Evolutionary conservation across 2,888 invertebrate species (phyloP).

Genomic region (Argynnis bischoffii): DNA sequence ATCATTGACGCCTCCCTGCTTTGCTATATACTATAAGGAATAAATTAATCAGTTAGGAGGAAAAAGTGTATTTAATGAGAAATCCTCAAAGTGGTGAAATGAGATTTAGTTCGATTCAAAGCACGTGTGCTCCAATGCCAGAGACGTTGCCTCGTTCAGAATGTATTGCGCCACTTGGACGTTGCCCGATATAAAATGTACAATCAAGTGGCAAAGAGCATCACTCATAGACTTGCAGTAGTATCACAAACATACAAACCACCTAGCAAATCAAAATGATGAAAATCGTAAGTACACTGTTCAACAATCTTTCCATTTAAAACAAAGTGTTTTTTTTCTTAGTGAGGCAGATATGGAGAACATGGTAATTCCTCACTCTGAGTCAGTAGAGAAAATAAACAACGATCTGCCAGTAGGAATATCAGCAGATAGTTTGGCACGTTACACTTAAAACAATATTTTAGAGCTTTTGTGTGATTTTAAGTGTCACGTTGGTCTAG

Average conservation of each 20-base stretch:
- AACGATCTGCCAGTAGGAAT: too few species aligned
- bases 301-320: not conserved
- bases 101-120: conserved; percentile 53
- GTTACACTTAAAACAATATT: too few species aligned
- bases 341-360: too few species aligned
- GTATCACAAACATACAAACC: conserved; percentile 50
- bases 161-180: conserved; percentile 55
- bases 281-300: conserved; percentile 65
- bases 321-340: not conserved
- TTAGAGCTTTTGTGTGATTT: too few species aligned
- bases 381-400: too few species aligned
- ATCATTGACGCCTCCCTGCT: not conserved
- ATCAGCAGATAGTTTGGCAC: too few species aligned
- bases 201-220: conserved; percentile 46
- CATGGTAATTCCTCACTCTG: too few species aligned
- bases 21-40: not conserved
- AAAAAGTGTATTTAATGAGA: conserved; percentile 40
- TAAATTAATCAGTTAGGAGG: not conserved
- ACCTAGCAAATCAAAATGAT: conserved; percentile 61
- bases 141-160: conserved; percentile 55
- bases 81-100: conserved; percentile 50
- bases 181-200: conserved; percentile 62
- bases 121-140: conserved; percentile 75
- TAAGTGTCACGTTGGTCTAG: too few species aligned
- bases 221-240: conserved; percentile 60